These are phyloP conservation scores for Conger conger DNA, from an alignment of 2,113 vertebrate genomes.

Conservation along the genomic window DNA sequence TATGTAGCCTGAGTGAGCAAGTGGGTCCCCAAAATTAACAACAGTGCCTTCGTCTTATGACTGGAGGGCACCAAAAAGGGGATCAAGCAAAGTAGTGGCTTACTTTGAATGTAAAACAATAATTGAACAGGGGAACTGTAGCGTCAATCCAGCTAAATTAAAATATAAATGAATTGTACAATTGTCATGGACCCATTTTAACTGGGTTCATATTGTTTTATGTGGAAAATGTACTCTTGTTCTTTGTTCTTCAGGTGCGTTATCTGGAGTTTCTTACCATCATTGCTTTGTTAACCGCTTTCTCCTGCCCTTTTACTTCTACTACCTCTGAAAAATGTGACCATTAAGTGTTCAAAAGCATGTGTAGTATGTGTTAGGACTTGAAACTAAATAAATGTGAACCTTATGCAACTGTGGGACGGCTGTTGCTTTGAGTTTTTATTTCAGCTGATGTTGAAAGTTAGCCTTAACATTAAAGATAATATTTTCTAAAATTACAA, in stretches of 20 bases:
- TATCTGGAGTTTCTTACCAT: conserved; percentile 45
- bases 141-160: not conserved
- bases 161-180: not conserved
- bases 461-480: conserved; percentile 17
- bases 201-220: conserved; percentile 3
- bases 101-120: not conserved
- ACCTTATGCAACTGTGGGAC: conserved; percentile 78
- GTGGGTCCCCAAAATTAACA: not conserved
- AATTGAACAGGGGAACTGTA: not conserved
- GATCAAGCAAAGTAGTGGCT: not conserved
- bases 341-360: conserved; percentile 92
- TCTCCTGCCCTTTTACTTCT: conserved; percentile 82
- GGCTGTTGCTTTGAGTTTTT: not conserved
- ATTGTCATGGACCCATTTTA: not conserved
- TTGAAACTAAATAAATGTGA: conserved; percentile 99
- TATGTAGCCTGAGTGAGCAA: not conserved
- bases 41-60: not conserved
- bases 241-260: conserved; percentile 12
- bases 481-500: conserved; percentile 5
- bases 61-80: not conserved
- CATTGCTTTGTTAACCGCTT: conserved; percentile 58
- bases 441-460: not conserved
- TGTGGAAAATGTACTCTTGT: not conserved
- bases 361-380: conserved; percentile 97
- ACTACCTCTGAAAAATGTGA: conserved; percentile 99